Evolutionary conservation across 2,113 vertebrate species (phyloP).

Genomic region (Mus pahari): DNA sequence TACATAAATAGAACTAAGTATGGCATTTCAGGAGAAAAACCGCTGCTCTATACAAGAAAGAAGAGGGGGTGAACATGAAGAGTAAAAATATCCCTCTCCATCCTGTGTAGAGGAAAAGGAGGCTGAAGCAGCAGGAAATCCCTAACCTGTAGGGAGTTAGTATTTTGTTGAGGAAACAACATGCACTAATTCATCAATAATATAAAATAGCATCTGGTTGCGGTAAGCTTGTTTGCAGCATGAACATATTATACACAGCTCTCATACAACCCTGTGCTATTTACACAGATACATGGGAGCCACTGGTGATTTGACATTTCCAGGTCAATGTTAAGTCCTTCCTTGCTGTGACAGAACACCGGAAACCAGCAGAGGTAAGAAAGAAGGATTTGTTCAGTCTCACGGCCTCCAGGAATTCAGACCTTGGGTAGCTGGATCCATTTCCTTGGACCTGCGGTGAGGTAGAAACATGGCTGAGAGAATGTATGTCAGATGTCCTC

Average conservation of each 20-base stretch:
- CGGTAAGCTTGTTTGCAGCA: background rate
- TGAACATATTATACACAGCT: background rate
- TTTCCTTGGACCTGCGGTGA: background rate
- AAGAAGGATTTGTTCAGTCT: background rate
- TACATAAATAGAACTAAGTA: background rate
- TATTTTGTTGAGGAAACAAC: background rate
- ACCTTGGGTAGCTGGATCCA: background rate
- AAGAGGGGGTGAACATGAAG: background rate
- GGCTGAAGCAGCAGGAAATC: background rate
- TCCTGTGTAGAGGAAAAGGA: background rate
- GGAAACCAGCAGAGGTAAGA: background rate
- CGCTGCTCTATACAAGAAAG: background rate
- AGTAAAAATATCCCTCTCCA: background rate
- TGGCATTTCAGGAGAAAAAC: background rate
- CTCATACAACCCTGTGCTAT: background rate
- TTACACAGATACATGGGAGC: background rate
- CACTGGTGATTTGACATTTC: background rate
- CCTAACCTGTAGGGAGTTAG: background rate
- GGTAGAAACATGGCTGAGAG: background rate
- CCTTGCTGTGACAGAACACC: background rate
- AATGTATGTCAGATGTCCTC: too few relatives aligned
- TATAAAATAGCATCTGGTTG: background rate
- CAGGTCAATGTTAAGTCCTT: background rate
- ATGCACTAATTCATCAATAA: background rate
- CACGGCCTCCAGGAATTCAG: background rate